These are phyloP conservation scores for Micropoecilia bifurca DNA, from an alignment of 2,797 vertebrate genomes.

Conservation along the genomic window DNA sequence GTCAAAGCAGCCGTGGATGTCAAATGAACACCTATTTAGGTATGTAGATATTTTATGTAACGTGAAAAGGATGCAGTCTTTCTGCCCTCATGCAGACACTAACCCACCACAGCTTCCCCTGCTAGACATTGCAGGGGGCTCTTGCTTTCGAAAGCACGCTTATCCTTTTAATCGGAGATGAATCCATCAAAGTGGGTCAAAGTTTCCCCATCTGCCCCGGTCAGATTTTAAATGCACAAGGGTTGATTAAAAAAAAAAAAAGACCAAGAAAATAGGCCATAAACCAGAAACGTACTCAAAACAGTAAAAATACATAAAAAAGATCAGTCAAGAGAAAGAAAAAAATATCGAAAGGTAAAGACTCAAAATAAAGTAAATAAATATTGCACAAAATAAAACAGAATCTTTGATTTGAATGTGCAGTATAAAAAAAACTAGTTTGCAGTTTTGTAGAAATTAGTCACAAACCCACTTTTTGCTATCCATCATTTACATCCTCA, in stretches of 20 bases:
- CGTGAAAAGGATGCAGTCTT: conserved; percentile 1
- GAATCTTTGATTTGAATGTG: conserved; percentile 46
- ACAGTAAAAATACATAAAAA: background rate
- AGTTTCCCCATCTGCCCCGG: conserved; percentile 82
- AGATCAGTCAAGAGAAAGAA: conserved; percentile 29
- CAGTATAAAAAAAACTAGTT: conserved; percentile 28
- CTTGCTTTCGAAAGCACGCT: conserved; percentile 79
- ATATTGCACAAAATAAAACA: conserved; percentile 61
- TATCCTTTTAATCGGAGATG: conserved; percentile 84
- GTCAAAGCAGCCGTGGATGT: background rate
- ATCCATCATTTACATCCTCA: conserved; percentile 1
- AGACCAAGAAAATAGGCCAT: conserved; percentile 80
- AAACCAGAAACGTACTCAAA: conserved; percentile 46
- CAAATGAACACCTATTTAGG: background rate
- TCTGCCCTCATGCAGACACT: conserved; percentile 11
- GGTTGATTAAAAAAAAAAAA: conserved; percentile 78
- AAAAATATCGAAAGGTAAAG: background rate
- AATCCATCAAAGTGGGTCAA: conserved; percentile 89
- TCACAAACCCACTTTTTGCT: conserved; percentile 51
- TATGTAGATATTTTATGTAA: background rate
- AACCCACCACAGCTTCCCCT: conserved; percentile 8
- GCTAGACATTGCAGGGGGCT: conserved; percentile 55
- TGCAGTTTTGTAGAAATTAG: conserved; percentile 48
- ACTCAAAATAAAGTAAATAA: conserved; percentile 27
- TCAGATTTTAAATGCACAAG: conserved; percentile 81